Percentiles rank a stretch among this genome's conserved stretches.
These are phyloP conservation scores for Tringa solitaria DNA, from an alignment of 2,113 vertebrate species.

Conservation along the genomic window DNA sequence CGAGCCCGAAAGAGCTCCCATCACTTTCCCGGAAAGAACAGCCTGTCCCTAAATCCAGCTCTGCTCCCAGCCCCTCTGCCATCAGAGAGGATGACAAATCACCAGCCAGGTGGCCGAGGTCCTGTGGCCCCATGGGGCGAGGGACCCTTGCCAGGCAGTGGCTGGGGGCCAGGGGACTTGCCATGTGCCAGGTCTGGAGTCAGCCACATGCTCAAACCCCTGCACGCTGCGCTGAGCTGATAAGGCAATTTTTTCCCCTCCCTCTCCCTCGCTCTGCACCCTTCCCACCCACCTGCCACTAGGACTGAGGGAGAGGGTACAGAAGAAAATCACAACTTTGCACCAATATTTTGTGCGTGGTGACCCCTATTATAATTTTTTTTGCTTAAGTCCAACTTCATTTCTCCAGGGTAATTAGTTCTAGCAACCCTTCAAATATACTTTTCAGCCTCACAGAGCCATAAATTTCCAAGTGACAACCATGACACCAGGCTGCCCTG, in stretches of 20 bases:
- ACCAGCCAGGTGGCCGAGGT: background rate
- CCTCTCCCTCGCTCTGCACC: background rate
- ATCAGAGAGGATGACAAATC: background rate
- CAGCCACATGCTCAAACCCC: background rate
- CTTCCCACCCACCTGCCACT: background rate
- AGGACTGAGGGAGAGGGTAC: background rate
- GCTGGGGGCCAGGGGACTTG: background rate
- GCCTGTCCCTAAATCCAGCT: constrained; percentile 3
- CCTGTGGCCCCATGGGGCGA: background rate
- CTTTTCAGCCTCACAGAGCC: background rate
- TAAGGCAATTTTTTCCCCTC: background rate
- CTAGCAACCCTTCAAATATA: background rate
- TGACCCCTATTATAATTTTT: background rate
- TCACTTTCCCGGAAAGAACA: constrained; percentile 1
- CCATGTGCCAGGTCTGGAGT: background rate
- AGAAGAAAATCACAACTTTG: background rate
- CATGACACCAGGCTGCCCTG: background rate
- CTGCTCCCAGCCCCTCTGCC: background rate
- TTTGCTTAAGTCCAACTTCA: background rate
- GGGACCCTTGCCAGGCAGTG: background rate
- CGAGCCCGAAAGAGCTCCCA: background rate
- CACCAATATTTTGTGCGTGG: background rate
- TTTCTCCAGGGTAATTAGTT: constrained; percentile 38
- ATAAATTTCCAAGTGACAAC: background rate
- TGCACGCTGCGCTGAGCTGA: background rate